Conservation (phyloP, 2,113 vertebrate species). For the Loxodonta africana region DNA sequence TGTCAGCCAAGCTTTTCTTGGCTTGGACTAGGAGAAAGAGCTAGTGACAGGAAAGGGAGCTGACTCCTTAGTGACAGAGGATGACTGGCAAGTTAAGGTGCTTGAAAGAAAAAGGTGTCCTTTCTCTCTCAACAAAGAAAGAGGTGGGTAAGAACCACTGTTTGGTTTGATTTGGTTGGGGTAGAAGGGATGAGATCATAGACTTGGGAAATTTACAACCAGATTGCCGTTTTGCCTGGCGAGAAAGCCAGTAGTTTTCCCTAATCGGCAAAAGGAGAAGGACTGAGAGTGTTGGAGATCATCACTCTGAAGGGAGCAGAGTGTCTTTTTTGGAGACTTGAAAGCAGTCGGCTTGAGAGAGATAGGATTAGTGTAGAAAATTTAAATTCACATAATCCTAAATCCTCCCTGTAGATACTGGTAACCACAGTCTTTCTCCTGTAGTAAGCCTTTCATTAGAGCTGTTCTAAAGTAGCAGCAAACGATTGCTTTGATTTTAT, state of each 20-base stretch:
- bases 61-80: conserved; percentile 43
- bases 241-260: conserved; percentile 41
- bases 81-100: neutral
- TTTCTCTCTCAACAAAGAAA: conserved; percentile 32
- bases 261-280: neutral
- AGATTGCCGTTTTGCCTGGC: neutral
- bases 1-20: neutral
- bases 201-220: neutral
- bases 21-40: neutral
- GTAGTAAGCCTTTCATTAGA: neutral
- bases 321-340: conserved; percentile 16
- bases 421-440: neutral
- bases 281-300: neutral
- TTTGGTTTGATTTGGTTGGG: neutral
- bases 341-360: conserved; percentile 38
- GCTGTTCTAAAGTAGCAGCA: conserved; percentile 51
- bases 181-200: neutral
- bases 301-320: neutral
- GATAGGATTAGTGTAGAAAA: neutral
- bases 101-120: conserved; percentile 12
- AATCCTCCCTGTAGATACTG: neutral
- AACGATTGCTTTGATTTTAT: conserved; percentile 57
- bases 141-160: neutral
- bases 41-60: neutral
- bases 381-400: conserved; percentile 38